A percentile compares a stretch with the other conserved stretches of the same genome.
phyloP scores from a whole-genome alignment of 2,113 vertebrate genomes.

The Pedionomus torquatus region DNA sequence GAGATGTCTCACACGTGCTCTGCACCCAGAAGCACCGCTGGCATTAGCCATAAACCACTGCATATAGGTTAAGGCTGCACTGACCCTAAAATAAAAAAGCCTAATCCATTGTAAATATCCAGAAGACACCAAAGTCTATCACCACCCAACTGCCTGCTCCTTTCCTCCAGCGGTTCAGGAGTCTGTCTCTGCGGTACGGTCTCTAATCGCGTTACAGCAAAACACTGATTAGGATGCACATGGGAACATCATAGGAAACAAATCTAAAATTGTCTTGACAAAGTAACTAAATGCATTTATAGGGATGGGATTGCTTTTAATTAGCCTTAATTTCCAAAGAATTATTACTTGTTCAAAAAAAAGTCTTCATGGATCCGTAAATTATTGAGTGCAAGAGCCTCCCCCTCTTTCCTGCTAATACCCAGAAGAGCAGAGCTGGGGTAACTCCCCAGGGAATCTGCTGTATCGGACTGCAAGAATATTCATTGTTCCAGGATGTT shows the following conservation, averaged over 20 bases:
- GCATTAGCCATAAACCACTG: not conserved
- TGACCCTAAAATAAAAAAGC: not conserved
- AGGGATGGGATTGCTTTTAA: slow-evolving; percentile 43
- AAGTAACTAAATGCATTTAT: slow-evolving; percentile 3
- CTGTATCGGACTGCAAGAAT: not conserved
- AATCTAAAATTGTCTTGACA: not conserved
- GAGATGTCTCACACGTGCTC: not conserved
- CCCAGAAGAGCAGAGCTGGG: not conserved
- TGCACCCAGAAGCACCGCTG: not conserved
- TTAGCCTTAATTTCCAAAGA: slow-evolving; percentile 29
- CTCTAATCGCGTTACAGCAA: not conserved
- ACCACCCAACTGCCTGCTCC: not conserved
- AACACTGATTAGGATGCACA: not conserved
- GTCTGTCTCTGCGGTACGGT: not conserved
- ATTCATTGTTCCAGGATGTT: not conserved
- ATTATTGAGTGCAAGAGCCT: not conserved
- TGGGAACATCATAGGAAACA: not conserved
- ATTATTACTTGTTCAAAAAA: slow-evolving; percentile 6
- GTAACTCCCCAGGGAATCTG: not conserved
- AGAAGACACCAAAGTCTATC: not conserved
- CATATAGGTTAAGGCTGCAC: not conserved
- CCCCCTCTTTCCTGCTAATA: not conserved
- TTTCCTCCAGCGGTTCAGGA: not conserved
- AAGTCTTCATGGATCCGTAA: slow-evolving; percentile 8
- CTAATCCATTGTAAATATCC: slow-evolving; percentile 1